Base-by-base conservation (phyloP, 2,113 vertebrate species). In the Antennarius striatus region DNA sequence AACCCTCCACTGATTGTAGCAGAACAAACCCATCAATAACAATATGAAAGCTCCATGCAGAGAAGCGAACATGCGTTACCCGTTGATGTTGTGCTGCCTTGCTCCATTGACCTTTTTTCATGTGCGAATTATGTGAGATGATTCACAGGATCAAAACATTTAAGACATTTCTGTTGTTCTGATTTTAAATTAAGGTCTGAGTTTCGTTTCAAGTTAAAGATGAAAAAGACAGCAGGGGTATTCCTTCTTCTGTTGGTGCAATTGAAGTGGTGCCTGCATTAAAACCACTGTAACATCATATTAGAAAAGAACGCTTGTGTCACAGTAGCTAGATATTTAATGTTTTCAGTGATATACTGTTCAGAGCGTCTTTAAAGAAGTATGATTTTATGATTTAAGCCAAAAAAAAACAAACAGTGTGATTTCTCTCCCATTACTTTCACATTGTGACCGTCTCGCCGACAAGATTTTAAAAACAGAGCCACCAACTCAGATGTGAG, bases 381-480 rank as follows among this genome's bases (percentile, higher is more conserved):
- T 13, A 56, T 47, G 75, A 80, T 48, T 49, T 66, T 72, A 29
- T 52, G 50, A 75, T 39, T 9, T 46, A 52, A 46, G 49, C 43
- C 28, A 14, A 53, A 17, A 73, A 64, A 9, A 75, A 64, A 9
- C 61, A 9, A 17, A 75, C 61, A 9, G 30, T 5, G 49, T 32
- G 16, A 73, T 79, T 75, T 75, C 48, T 42, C 52, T 47, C 57
- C 66, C 47, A 62, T 85, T 82, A 51, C 50, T 40, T 45, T 55
- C 47, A 10, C 51, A 30, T 39, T 30, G 15, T 47, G 56, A 69
- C 62, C 5, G n/a, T 60, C 29, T 36, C 47, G 28, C 28, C 0
- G 16, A 53, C 51, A 29, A 57, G 51, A 73, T 15, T 83, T 68
- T 80, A 81, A 84, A 79, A 76, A 16, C 62, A 63, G 78, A 87